A percentile compares a stretch with the other conserved stretches of the same genome.
Evolutionary conservation across 2,113 vertebrate genomes (phyloP).

Genomic region (Myotis davidii): DNA sequence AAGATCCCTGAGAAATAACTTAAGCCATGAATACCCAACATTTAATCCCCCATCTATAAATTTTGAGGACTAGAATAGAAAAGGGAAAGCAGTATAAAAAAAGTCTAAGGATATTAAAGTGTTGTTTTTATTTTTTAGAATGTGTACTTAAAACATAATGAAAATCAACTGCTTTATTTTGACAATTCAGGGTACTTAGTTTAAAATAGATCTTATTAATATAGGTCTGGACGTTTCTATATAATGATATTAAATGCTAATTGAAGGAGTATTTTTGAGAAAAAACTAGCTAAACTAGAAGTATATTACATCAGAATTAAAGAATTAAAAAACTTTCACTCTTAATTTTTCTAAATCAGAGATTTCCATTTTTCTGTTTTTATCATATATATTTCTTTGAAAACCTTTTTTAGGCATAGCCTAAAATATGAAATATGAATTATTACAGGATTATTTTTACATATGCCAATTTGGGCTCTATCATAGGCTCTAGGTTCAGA

Average conservation of each 20-base stretch:
- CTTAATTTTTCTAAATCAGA: neutral
- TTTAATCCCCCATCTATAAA: neutral
- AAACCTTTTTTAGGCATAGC: neutral
- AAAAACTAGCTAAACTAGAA: neutral
- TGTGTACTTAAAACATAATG: neutral
- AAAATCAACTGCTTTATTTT: conserved; percentile 48
- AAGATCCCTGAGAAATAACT: conserved; percentile 9
- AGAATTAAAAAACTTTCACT: neutral
- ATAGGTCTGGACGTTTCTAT: conserved; percentile 11
- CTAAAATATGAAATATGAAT: conserved; percentile 16
- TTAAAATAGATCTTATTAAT: conserved; percentile 1
- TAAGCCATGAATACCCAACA: neutral
- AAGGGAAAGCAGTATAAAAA: neutral
- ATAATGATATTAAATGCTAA: conserved; percentile 13
- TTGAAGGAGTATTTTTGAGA: neutral
- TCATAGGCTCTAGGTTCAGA: neutral
- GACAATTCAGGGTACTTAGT: neutral
- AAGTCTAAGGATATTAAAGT: neutral
- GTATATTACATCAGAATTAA: conserved; percentile 5
- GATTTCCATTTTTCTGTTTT: conserved; percentile 11
- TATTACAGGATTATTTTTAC: conserved; percentile 2
- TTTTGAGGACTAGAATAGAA: conserved; percentile 46
- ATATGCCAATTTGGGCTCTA: neutral
- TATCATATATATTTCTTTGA: neutral
- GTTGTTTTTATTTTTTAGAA: conserved; percentile 28